Base-by-base conservation (phyloP, 2,113 vertebrate genomes). In the Percina caprodes region DNA sequence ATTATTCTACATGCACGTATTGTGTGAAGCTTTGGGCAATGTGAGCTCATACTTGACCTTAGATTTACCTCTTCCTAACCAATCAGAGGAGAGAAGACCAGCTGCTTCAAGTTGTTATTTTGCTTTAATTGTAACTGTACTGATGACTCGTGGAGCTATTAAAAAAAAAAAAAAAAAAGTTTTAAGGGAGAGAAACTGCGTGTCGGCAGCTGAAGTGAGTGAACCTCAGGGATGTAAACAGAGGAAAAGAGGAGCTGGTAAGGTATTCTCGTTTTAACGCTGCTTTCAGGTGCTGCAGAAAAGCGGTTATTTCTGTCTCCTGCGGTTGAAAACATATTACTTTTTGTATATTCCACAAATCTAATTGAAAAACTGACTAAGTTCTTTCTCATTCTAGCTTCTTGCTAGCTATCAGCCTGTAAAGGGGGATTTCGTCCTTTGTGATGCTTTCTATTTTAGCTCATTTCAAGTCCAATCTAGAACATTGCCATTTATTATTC, bases 211-310 rank as follows among this genome's bases (percentile, higher is more conserved):
- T 18, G 62, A 60, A 35, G 65, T 16, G 21, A 67, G 54, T 54
- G 52, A 72, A 18, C 19, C 5, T 18, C 35, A 24, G 48, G 60
- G 67, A 58, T 30, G 65, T 69, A 63, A 85, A 87, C 54, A 73
- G 58, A 58, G n/a, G 24, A 15, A 69, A 16, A n/a, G 79, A 69
- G 74, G 59, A 46, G 78, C 48, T 71, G 3, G 3, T 51, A 62
- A 84, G 74, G 81, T 79, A 69, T 87, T 69, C 80, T 88, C 1
- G 14, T 52, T 74, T 56, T 45, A 46, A 69, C 46, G 63, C 60
- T 74, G 76, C 74, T 58, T 81, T 78, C 82, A 78, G 51, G 69
- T 66, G 69, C 70, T 19, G 33, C 77, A 60, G 69, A 59, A 59
- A 59, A 72, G 65, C 30, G 11, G 26, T 71, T 68, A 68, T 67